phyloP scores from a whole-genome alignment of 2,797 vertebrate genomes.

The Protonibea diacanthus region DNA sequence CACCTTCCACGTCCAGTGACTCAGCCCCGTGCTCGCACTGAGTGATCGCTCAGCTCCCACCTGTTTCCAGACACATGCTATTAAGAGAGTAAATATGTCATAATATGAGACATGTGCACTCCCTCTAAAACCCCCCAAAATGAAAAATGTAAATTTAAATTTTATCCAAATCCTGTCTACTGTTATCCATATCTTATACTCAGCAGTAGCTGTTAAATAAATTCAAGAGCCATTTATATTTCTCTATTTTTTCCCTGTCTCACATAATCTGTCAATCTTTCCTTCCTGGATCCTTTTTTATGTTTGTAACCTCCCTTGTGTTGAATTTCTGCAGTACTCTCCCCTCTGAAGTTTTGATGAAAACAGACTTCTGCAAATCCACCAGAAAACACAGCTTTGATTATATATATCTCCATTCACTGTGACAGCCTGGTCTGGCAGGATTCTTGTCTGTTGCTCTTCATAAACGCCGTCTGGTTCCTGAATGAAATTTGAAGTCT shows the following conservation, averaged over 20 bases:
- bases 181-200: neutral
- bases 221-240: constrained; percentile 6
- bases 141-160: constrained; percentile 11
- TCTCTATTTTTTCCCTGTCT: neutral
- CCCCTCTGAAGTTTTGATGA: constrained; percentile 74
- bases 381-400: constrained; percentile 78
- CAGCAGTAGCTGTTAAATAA: constrained; percentile 22
- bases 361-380: constrained; percentile 81
- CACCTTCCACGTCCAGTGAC: constrained; percentile 35
- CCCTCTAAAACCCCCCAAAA: constrained; percentile 21
- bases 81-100: constrained; percentile 47
- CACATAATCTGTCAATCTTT: constrained; percentile 33
- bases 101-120: constrained; percentile 7
- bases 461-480: constrained; percentile 5
- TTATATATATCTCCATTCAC: constrained; percentile 55
- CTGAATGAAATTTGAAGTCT: constrained; percentile 37
- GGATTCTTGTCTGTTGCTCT: constrained; percentile 45
- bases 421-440: constrained; percentile 9
- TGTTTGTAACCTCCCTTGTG: constrained; percentile 19
- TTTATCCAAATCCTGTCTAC: constrained; percentile 5
- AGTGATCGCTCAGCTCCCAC: constrained; percentile 13
- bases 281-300: constrained; percentile 28
- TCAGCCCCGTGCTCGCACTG: constrained; percentile 25
- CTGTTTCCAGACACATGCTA: constrained; percentile 50
- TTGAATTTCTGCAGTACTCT: constrained; percentile 38